Percentiles rank a stretch among this genome's conserved stretches.
Conservation (phyloP, 2,797 vertebrate species). For the Gallinago solitaria region DNA sequence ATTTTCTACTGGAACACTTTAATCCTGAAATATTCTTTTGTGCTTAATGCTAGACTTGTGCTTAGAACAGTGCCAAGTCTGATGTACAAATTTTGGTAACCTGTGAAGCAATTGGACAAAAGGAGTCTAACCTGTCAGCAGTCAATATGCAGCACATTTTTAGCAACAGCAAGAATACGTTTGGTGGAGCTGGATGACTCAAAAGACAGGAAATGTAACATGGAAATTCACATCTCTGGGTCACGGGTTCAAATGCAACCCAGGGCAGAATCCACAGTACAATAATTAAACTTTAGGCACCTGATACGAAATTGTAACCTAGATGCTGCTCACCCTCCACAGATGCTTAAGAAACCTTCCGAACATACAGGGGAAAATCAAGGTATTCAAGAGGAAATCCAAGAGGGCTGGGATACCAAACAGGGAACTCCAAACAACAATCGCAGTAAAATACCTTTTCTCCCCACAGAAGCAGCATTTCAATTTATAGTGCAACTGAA, state of each 20-base stretch:
- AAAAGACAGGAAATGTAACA: not conserved
- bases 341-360: not conserved
- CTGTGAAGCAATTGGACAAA: not conserved
- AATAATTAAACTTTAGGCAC: not conserved
- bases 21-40: not conserved
- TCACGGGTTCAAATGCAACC: not conserved
- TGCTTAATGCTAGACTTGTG: no score
- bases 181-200: not conserved
- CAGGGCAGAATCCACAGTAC: not conserved
- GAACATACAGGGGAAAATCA: not conserved
- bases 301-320: not conserved
- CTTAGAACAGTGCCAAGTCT: not conserved
- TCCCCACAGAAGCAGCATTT: not conserved
- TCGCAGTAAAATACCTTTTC: not conserved
- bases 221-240: not conserved
- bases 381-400: not conserved
- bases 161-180: not conserved
- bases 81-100: not conserved
- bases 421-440: not conserved
- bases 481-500: not conserved
- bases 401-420: not conserved
- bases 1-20: not conserved
- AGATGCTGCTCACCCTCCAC: not conserved
- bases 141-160: not conserved
- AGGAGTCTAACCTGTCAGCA: conserved; percentile 5